A percentile compares a stretch with the other conserved stretches of the same genome.
Evolutionary conservation across 2,797 vertebrate species (phyloP).

Genomic region (Myoxocephalus aenaeus): DNA sequence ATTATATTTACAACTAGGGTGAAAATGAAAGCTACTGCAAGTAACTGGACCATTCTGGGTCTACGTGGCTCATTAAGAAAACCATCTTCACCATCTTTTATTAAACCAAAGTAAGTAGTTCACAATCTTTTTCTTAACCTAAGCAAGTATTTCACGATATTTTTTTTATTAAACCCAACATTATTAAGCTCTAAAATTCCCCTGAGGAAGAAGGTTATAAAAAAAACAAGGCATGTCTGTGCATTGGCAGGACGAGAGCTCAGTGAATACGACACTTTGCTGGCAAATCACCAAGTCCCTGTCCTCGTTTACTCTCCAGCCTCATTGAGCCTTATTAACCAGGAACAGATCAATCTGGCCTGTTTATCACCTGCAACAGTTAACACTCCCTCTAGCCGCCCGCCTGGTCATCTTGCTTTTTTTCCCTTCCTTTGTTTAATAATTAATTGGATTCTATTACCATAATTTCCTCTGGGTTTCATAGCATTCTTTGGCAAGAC

Average conservation of each 20-base stretch:
- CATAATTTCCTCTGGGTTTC: constrained; percentile 34
- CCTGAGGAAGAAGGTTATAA: background rate
- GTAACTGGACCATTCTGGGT: background rate
- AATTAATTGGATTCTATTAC: constrained; percentile 13
- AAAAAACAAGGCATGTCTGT: constrained; percentile 37
- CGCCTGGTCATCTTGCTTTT: background rate
- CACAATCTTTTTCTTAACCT: too few species aligned
- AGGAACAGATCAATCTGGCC: constrained; percentile 22
- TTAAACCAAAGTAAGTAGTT: too few species aligned
- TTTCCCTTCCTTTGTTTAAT: background rate
- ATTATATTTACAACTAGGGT: background rate
- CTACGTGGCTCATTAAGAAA: background rate
- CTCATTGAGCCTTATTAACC: constrained; percentile 27
- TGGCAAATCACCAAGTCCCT: constrained; percentile 43
- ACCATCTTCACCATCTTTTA: too few species aligned
- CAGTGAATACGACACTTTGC: constrained; percentile 5
- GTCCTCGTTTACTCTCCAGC: constrained; percentile 32
- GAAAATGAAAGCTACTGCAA: background rate
- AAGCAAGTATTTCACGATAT: too few species aligned
- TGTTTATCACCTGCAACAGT: constrained; percentile 18
- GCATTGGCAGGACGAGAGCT: constrained; percentile 37
- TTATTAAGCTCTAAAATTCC: constrained; percentile 16
- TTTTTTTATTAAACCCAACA: too few species aligned
- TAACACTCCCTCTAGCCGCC: constrained; percentile 5
- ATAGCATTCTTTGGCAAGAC: constrained; percentile 37